Conservation (phyloP, 2,797 vertebrate species). For the Lagocephalus sceleratus region DNA sequence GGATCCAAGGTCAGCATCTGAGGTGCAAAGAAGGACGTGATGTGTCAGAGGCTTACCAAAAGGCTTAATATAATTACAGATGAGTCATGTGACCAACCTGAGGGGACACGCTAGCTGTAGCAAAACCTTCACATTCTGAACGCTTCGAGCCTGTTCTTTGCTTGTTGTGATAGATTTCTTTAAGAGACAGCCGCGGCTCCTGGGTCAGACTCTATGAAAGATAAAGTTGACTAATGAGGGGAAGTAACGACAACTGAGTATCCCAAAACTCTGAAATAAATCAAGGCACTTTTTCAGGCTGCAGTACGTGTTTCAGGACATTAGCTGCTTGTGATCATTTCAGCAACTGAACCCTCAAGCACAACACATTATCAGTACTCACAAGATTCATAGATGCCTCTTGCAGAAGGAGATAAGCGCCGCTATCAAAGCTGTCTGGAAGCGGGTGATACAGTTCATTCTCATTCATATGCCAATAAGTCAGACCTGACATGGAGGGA, state of each 20-base stretch:
- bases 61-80: not conserved
- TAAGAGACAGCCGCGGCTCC: slow-evolving; percentile 79
- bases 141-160: slow-evolving; percentile 75
- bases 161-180: slow-evolving; percentile 87
- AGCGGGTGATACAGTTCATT: slow-evolving; percentile 82
- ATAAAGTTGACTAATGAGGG: not conserved
- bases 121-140: slow-evolving; percentile 73
- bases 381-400: slow-evolving; percentile 76
- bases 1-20: slow-evolving; percentile 85
- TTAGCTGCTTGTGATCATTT: not conserved
- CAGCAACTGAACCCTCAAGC: not conserved
- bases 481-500: slow-evolving; percentile 75
- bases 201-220: slow-evolving; percentile 69
- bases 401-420: slow-evolving; percentile 62
- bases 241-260: not conserved
- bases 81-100: slow-evolving; percentile 73
- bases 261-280: not conserved
- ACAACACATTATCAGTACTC: slow-evolving; percentile 32
- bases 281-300: not conserved
- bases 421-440: slow-evolving; percentile 81
- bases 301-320: not conserved
- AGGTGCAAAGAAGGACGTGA: slow-evolving; percentile 22
- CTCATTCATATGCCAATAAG: slow-evolving; percentile 89
- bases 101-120: slow-evolving; percentile 73
- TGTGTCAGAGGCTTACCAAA: not conserved